These are phyloP conservation scores for Phania funesta DNA, from an alignment of 2,888 invertebrate genomes.

Conservation along the genomic window DNA sequence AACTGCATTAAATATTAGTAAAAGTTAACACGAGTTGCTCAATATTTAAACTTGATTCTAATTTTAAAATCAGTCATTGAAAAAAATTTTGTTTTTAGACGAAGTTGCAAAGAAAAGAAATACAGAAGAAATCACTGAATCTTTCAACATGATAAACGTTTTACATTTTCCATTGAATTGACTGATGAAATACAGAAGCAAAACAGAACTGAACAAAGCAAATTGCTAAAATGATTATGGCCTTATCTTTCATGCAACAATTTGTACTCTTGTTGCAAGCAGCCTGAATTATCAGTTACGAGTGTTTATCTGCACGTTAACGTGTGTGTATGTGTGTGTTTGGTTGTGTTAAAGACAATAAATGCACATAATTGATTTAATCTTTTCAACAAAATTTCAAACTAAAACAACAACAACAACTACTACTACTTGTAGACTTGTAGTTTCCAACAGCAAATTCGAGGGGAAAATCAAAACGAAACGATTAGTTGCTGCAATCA, in stretches of 20 bases:
- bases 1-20: no score
- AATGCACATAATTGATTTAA: conserved; percentile 62
- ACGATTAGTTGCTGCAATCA: conserved; percentile 18
- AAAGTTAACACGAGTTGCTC: no score
- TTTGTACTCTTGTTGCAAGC: conserved; percentile 35
- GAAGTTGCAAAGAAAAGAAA: no score
- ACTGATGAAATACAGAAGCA: conserved; percentile 32
- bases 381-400: conserved; percentile 57
- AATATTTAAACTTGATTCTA: no score
- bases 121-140: conserved; percentile 7
- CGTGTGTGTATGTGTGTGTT: no score
- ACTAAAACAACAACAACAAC: not conserved
- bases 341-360: conserved; percentile 50
- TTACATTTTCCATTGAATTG: conserved; percentile 37
- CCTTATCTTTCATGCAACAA: conserved; percentile 56
- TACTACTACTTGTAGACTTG: conserved; percentile 46
- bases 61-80: no score
- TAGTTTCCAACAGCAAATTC: conserved; percentile 21
- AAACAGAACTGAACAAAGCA: not conserved
- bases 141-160: conserved; percentile 34
- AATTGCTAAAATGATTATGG: conserved; percentile 20
- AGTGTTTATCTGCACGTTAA: not conserved
- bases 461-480: conserved; percentile 13
- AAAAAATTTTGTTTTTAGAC: no score
- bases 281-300: not conserved